These are phyloP conservation scores for Chloroclysta siterata DNA, from an alignment of 2,888 invertebrate species.

Conservation along the genomic window DNA sequence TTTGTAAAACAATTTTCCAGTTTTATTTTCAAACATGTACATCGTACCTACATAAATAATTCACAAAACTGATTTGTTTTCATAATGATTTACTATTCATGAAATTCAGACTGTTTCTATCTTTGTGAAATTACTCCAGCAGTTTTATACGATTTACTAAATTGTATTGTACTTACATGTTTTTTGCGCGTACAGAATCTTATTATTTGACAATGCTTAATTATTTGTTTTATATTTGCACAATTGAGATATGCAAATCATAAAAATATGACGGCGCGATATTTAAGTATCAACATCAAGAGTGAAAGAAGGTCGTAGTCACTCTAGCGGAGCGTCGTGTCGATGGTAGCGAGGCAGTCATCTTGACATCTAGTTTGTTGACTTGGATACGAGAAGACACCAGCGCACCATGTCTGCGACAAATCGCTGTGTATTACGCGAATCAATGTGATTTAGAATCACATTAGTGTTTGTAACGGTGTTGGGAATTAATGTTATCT, in stretches of 20 bases:
- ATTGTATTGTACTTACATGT: constrained; percentile 8
- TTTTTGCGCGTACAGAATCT: neutral
- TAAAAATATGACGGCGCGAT: no score
- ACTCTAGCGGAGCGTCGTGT: no score
- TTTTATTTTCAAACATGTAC: neutral
- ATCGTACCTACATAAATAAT: neutral
- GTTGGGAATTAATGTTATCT: no score
- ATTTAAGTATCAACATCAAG: no score
- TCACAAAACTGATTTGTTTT: constrained; percentile 11
- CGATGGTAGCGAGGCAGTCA: no score
- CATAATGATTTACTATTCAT: constrained; percentile 10
- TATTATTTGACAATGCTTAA: constrained; percentile 3
- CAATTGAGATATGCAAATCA: neutral
- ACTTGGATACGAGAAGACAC: no score
- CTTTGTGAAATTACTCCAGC: neutral
- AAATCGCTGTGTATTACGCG: no score
- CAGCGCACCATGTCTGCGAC: no score
- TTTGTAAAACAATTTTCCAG: neutral
- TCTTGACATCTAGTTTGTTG: no score
- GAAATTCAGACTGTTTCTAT: constrained; percentile 16
- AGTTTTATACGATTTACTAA: neutral
- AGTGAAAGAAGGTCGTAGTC: no score
- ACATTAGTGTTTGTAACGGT: no score
- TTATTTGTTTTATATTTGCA: constrained; percentile 1
- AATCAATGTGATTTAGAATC: no score